Evolutionary conservation across 2,113 vertebrate genomes (phyloP).

Genomic region (Scartelaos histophorus): DNA sequence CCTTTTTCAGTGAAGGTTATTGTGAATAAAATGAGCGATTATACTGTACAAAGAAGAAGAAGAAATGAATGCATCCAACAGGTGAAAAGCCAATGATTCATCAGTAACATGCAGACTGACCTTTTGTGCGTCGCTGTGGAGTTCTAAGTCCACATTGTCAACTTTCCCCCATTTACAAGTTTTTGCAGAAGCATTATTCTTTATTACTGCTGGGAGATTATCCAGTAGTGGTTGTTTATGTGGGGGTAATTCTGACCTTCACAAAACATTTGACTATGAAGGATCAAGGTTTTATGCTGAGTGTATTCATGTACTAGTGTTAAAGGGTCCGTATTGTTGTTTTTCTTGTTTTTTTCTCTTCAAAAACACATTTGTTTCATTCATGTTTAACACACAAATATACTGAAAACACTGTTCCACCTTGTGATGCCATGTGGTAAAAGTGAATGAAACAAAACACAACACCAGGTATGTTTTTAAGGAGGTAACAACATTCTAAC

Average conservation of each 20-base stretch:
- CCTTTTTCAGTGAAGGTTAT: no score
- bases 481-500: no score
- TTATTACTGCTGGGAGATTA: neutral
- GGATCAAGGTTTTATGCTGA: neutral
- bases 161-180: neutral
- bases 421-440: no score
- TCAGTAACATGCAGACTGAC: constrained; percentile 25
- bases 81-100: constrained; percentile 50
- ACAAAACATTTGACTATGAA: neutral
- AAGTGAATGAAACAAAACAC: no score
- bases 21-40: no score
- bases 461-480: no score
- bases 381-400: neutral
- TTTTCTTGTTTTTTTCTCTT: no score
- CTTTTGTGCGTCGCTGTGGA: neutral
- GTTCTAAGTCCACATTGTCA: neutral
- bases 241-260: neutral
- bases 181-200: neutral
- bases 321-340: no score
- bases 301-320: no score
- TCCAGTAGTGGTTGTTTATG: neutral
- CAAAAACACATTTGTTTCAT: no score
- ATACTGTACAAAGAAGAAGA: neutral
- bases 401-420: no score
- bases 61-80: constrained; percentile 26